Percentiles rank a stretch among this genome's conserved stretches.
phyloP scores from a whole-genome alignment of 2,113 vertebrate species.

The Proteles cristata region DNA sequence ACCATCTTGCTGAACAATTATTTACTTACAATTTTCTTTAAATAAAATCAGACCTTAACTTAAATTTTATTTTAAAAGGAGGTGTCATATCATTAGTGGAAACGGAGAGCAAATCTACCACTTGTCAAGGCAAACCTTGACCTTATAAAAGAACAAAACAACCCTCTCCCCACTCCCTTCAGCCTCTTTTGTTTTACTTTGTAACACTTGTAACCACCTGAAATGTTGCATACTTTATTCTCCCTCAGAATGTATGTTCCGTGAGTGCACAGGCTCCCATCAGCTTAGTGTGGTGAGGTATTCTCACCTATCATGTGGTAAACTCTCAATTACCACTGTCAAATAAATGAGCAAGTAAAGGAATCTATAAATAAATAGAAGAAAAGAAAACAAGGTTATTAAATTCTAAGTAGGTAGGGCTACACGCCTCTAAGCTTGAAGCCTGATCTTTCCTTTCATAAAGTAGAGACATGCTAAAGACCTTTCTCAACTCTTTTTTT shows the following conservation, averaged over 20 bases:
- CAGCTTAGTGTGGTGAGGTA: not conserved
- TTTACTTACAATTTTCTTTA: not conserved
- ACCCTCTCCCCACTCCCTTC: not conserved
- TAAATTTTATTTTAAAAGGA: not conserved
- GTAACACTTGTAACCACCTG: not conserved
- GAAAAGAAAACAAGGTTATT: not conserved
- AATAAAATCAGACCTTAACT: not conserved
- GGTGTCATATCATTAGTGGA: not conserved
- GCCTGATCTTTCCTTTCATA: not conserved
- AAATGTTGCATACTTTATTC: not conserved
- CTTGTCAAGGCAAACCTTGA: not conserved
- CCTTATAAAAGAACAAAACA: not conserved
- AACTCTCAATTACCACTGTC: not conserved
- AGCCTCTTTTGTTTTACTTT: not conserved
- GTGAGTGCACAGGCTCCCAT: not conserved
- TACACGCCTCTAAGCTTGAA: no score
- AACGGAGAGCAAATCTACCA: not conserved
- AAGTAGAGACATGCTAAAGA: not conserved
- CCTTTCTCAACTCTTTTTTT: not conserved
- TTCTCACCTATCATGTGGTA: no score
- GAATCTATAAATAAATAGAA: not conserved
- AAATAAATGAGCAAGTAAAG: not conserved
- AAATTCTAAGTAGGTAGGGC: not conserved
- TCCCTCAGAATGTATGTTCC: not conserved
- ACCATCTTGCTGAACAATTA: not conserved